A percentile compares a stretch with the other conserved stretches of the same genome.
These are phyloP conservation scores for Pseudomyrmex cubaensis DNA, from an alignment of 1,140 invertebrate species.

Conservation along the genomic window DNA sequence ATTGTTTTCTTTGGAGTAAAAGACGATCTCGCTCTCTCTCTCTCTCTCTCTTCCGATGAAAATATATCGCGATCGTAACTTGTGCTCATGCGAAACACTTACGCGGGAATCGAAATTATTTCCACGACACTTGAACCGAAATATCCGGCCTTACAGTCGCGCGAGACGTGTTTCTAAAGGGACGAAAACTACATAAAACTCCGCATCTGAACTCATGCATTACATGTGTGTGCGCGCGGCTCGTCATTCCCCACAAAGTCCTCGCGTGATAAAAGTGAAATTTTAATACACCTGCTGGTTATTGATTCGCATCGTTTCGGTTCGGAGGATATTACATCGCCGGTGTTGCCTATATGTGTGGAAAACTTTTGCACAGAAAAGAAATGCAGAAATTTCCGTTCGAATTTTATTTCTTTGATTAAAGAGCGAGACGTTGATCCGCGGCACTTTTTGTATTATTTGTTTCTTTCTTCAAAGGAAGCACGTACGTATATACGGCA, in stretches of 20 bases:
- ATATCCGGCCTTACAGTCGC: background rate
- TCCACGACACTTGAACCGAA: background rate
- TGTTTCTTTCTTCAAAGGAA: too few species aligned
- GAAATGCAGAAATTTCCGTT: background rate
- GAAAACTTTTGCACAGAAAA: background rate
- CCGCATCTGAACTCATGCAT: background rate
- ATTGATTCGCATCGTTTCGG: constrained; percentile 11
- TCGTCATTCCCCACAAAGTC: background rate
- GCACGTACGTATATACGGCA: too few species aligned
- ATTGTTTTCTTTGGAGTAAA: background rate
- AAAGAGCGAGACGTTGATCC: too few species aligned
- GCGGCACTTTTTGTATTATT: too few species aligned
- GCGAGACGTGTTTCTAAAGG: background rate
- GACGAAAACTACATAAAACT: background rate
- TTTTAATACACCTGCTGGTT: background rate
- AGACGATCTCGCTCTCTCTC: background rate
- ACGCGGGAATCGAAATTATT: constrained; percentile 20
- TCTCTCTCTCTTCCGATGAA: background rate
- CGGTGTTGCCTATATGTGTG: background rate
- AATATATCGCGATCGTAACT: background rate
- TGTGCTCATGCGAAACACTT: constrained; percentile 20
- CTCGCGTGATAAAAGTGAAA: constrained; percentile 31
- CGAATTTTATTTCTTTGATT: too few species aligned
- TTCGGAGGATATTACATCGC: constrained; percentile 10
- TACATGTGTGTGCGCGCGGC: background rate